A percentile compares a stretch with the other conserved stretches of the same genome.
Conservation (phyloP, 1,140 invertebrate genomes). For the Calycopis cecrops region DNA sequence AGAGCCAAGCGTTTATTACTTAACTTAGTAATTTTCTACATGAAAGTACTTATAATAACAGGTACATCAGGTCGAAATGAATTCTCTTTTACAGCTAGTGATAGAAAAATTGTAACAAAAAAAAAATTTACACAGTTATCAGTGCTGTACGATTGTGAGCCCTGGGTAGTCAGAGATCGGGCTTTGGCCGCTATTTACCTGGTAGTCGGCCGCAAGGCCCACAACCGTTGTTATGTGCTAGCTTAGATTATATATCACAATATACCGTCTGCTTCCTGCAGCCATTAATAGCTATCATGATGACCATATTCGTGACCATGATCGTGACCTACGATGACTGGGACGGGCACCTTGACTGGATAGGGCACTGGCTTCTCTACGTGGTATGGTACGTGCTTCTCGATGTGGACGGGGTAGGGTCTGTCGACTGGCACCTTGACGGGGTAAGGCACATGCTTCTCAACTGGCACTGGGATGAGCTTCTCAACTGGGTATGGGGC, state of each 20-base stretch:
- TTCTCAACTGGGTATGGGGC: conserved; percentile 79
- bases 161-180: conserved; percentile 46
- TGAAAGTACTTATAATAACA: conserved; percentile 58
- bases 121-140: conserved; percentile 48
- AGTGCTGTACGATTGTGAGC: conserved; percentile 44
- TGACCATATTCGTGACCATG: conserved; percentile 67
- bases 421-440: conserved; percentile 78
- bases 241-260: conserved; percentile 71
- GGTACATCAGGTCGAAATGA: conserved; percentile 65
- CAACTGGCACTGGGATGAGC: conserved; percentile 81
- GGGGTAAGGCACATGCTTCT: conserved; percentile 77
- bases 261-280: conserved; percentile 66
- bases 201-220: conserved; percentile 37
- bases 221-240: conserved; percentile 51
- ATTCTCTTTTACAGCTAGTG: conserved; percentile 24
- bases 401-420: conserved; percentile 76
- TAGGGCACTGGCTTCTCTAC: conserved; percentile 77
- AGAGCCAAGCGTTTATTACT: conserved; percentile 51
- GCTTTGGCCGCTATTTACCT: conserved; percentile 40
- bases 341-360: conserved; percentile 77
- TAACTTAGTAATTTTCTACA: conserved; percentile 35
- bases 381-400: conserved; percentile 76
- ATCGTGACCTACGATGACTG: conserved; percentile 70
- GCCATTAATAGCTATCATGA: conserved; percentile 69
- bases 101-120: conserved; percentile 53